phyloP scores from a whole-genome alignment of 2,888 invertebrate species.

The Drosophila dives region DNA sequence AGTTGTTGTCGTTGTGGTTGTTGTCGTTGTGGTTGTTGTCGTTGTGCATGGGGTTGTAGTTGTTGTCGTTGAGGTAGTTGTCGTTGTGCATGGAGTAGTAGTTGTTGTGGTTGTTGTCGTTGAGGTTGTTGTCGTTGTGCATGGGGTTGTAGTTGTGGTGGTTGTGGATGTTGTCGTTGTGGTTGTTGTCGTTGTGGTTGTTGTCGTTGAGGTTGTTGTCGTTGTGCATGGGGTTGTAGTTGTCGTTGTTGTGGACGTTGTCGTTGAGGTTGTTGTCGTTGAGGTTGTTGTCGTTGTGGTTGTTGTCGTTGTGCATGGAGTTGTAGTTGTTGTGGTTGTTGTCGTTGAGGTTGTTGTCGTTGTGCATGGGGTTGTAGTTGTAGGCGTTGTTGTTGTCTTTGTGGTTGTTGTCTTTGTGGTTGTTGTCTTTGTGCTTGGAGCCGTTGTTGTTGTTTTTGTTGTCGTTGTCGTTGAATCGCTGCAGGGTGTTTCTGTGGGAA shows the following conservation, averaged over 20 bases:
- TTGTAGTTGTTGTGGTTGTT: slow-evolving; percentile 8
- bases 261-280: slow-evolving; percentile 6
- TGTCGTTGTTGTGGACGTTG: slow-evolving; percentile 9
- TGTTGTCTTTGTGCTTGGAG: background rate
- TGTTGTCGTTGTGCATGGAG: background rate
- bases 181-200: slow-evolving; percentile 6
- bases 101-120: slow-evolving; percentile 6
- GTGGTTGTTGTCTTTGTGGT: no score
- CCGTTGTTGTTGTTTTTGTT: slow-evolving; percentile 1
- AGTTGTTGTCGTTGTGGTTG: slow-evolving; percentile 9
- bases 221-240: background rate
- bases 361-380: slow-evolving; percentile 1
- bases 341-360: slow-evolving; percentile 3
- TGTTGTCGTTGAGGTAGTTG: slow-evolving; percentile 11
- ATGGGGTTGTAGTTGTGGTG: no score
- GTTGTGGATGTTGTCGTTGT: slow-evolving; percentile 9
- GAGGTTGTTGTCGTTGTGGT: background rate
- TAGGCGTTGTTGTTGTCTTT: background rate
- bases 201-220: background rate
- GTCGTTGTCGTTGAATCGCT: slow-evolving; percentile 5
- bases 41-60: slow-evolving; percentile 10
- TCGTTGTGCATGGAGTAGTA: slow-evolving; percentile 6
- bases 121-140: slow-evolving; percentile 2
- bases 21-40: slow-evolving; percentile 8
- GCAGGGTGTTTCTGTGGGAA: slow-evolving; percentile 9